Evolutionary conservation across 1,140 invertebrate genomes (phyloP), one percentile per base, ranked within the genome.

Genomic region (Idris sp.): DNA sequence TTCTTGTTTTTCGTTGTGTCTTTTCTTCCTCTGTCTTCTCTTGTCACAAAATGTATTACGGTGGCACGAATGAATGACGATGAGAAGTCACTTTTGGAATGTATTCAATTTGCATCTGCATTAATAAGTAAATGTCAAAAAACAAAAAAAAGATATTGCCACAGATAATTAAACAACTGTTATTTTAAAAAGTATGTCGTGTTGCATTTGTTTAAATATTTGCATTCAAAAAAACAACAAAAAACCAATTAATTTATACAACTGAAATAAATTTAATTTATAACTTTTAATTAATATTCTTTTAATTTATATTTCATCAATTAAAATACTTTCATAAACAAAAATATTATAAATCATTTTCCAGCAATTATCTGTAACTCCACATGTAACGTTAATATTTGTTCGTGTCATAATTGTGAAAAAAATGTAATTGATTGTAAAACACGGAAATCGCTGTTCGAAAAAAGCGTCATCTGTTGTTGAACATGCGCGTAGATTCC

Each of bases 401-500:
- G 19, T 25, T 9, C n/a, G 6, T 30, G 28, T 10, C 8, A 33
- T 33, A 33, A 33, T 33, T 13, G 31, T 13, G 9, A 13, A 26
- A 38, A 51, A 49, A 49, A 26, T 31, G 31, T 44, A 26, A 56
- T 43, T 33, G 44, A 62, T 49, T 10, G 44, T 15, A 41, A 62
- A 62, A 49, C 10, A 15, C 25, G 44, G 35, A 49, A 62, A 49
- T 46, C 40, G 7, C 36, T 22, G 35, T 4, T 2, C 13, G 15
- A 18, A 44, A 51, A 65, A 58, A 41, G 10, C 26, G 26, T 2
- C 53, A 44, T 44, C 36, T 43, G 53, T 51, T 43, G 64, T 68
- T 49, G 28, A 58, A 56, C 76, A 81, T 73, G 69, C 74, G 74
- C 68, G 65, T 72, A 80, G 76, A 83, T 84, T 77, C 78, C 77